These are phyloP conservation scores for Phortica magna DNA, from an alignment of 2,888 invertebrate species.

Conservation along the genomic window DNA sequence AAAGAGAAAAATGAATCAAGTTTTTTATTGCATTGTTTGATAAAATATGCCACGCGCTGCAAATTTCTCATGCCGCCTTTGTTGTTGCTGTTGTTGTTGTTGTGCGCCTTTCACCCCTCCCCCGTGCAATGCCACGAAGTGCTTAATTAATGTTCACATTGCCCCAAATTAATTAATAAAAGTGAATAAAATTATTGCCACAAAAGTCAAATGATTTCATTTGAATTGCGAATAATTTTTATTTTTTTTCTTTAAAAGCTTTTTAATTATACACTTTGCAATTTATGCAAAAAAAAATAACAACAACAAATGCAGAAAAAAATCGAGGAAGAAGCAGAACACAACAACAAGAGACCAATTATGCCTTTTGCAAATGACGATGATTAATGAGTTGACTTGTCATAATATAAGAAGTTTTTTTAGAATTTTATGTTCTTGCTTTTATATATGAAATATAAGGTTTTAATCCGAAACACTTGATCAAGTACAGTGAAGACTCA, in stretches of 20 bases:
- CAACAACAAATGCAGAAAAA: not conserved
- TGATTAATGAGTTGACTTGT: slow-evolving; percentile 22
- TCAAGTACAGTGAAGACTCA: no score
- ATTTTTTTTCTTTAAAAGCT: not conserved
- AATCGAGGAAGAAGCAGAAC: not conserved
- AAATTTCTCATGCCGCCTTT: not conserved
- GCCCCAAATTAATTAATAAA: slow-evolving; percentile 68
- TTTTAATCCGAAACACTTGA: no score
- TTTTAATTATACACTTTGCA: slow-evolving; percentile 32
- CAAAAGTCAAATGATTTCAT: not conserved
- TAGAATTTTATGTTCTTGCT: no score
- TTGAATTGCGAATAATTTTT: not conserved
- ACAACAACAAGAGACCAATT: not conserved
- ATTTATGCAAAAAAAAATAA: slow-evolving; percentile 6
- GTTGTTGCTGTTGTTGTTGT: not conserved
- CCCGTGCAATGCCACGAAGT: slow-evolving; percentile 53
- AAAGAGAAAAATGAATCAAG: no score
- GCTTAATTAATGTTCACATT: slow-evolving; percentile 68
- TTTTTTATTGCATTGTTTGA: no score
- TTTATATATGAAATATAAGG: no score
- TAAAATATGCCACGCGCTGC: not conserved
- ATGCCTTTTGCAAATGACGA: not conserved
- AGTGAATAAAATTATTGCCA: slow-evolving; percentile 13
- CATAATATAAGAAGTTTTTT: not conserved
- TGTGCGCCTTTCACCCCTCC: no score